Evolutionary conservation across 2,888 invertebrate species (phyloP).

Genomic region (Erebia palarica): DNA sequence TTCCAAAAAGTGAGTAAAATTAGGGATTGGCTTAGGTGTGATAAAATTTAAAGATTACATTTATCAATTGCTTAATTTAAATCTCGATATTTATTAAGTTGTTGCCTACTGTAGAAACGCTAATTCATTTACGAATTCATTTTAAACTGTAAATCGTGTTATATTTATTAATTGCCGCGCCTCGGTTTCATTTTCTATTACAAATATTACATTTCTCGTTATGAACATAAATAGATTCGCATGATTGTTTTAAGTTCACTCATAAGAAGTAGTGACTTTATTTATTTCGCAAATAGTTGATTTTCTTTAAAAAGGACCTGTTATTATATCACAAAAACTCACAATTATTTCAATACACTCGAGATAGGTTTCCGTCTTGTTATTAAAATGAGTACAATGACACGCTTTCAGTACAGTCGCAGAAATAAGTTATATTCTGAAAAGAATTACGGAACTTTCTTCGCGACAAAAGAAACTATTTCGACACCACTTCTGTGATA

Average conservation of each 20-base stretch:
- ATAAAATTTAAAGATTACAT: slow-evolving; percentile 3
- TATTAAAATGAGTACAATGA: background rate
- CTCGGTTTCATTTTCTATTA: slow-evolving; percentile 1
- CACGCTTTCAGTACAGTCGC: background rate
- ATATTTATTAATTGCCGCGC: background rate
- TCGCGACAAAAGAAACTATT: slow-evolving; percentile 3
- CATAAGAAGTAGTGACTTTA: background rate
- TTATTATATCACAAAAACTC: background rate
- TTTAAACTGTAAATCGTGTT: slow-evolving; percentile 14
- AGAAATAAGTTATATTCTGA: background rate
- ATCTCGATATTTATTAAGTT: slow-evolving; percentile 12
- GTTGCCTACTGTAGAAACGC: background rate
- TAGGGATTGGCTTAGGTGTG: background rate
- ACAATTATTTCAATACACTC: background rate
- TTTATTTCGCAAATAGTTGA: background rate
- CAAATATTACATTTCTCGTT: slow-evolving; percentile 3
- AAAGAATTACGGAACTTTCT: background rate
- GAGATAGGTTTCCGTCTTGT: background rate
- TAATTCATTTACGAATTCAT: slow-evolving; percentile 9
- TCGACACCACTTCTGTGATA: background rate
- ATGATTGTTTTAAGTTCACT: background rate
- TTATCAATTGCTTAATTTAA: slow-evolving; percentile 10
- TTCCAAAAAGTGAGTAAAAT: too few species aligned
- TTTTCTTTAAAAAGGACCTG: background rate
- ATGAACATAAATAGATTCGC: background rate